Base-by-base conservation (phyloP, 2,888 invertebrate species). In the Serrognathus titanus region DNA sequence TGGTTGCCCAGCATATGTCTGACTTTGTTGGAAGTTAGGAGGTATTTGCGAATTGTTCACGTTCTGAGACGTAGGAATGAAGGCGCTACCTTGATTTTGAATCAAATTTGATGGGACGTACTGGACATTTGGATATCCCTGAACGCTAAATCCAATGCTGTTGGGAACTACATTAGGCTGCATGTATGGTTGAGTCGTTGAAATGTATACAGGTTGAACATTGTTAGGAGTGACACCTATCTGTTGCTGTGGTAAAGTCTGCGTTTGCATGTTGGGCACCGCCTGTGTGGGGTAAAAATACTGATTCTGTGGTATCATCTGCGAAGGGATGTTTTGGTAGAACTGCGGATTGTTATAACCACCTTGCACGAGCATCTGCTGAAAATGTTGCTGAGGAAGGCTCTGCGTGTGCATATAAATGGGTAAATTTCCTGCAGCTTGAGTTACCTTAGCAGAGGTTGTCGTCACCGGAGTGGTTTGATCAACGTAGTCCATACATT, bases 401-500 rank as follows among this genome's bases (percentile, higher is more conserved):
- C 79, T 79, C 57, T 78, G 79, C 5, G 79, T 74, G 63, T 78
- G 78, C 66, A 76, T 60, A 58, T 73, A 76, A 31, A 73, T 66
- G 43, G 55, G 60, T 41, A 59, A 51, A 13, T 58, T 57, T 8
- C 54, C 55, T 3, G 58, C 50, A 48, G 68, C 54, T 72, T 73
- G 74, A 1, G 72, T 66, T 24, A 65, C 58, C 62, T 71, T 69
- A 10, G 63, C 66, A 31, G 61, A 54, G 20, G 63, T 60, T 5
- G 55, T 50, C 2, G 55, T 50, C 5, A 59, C 53, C 1, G 75
- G 71, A 3, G 77, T 76, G 13, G 84, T 83, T 63, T 87, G 85
- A 75, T 89, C 88, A 61, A 87, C 80, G 73, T 86, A 90, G 76
- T 90, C 89, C 84, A 87, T 85, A 72, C 89, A 89, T 68, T 85